phyloP scores from a whole-genome alignment of 2,888 invertebrate genomes.

The Sclerodermus sp. region DNA sequence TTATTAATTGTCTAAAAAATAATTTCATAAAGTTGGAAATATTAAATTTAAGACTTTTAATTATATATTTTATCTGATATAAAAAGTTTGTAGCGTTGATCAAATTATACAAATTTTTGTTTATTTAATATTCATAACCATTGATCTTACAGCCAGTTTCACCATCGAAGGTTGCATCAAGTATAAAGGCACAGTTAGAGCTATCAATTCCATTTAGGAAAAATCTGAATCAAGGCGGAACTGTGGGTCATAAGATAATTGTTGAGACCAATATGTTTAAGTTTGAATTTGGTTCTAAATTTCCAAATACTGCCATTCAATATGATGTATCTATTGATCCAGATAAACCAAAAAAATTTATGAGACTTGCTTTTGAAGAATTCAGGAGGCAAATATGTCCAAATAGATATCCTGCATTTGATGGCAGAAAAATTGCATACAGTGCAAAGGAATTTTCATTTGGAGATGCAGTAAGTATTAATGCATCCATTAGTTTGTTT shows the following conservation, averaged over 20 bases:
- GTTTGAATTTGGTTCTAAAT: constrained; percentile 60
- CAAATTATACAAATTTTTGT: no score
- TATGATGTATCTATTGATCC: constrained; percentile 80
- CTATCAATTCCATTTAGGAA: constrained; percentile 34
- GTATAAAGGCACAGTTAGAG: no score
- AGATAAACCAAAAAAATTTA: constrained; percentile 69
- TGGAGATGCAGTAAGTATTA: constrained; percentile 39
- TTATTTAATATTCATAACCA: no score
- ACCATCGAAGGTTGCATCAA: no score
- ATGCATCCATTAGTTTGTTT: neutral
- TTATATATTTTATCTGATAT: no score
- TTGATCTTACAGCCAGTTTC: no score
- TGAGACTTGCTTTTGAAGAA: constrained; percentile 59
- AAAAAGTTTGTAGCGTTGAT: no score
- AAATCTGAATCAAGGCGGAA: constrained; percentile 41
- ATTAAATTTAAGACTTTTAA: no score
- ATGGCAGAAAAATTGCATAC: constrained; percentile 73
- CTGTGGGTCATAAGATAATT: constrained; percentile 54
- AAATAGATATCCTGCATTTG: constrained; percentile 66
- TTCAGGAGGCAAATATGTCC: constrained; percentile 54
- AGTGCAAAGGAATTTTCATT: constrained; percentile 59
- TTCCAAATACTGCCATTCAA: constrained; percentile 62
- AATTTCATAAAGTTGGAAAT: no score
- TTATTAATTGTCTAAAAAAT: no score
- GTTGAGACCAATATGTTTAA: constrained; percentile 70